These are phyloP conservation scores for Taeniopygia guttata DNA, from an alignment of 2,797 vertebrate species.

Conservation along the genomic window DNA sequence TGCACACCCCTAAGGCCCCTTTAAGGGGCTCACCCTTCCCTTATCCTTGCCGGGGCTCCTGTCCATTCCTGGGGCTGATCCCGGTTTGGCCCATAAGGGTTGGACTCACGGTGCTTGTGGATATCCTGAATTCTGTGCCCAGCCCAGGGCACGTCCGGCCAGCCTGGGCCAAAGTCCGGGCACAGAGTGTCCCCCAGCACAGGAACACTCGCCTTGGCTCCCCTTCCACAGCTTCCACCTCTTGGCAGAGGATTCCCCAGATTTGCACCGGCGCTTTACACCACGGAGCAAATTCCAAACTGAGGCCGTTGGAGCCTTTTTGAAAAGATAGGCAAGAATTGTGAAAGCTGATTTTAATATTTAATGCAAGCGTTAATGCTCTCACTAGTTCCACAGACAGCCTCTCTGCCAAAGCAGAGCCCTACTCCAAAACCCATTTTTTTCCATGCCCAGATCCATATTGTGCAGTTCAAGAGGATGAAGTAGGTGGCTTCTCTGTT, in stretches of 20 bases:
- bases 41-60: background rate
- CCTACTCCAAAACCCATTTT: background rate
- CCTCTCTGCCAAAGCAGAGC: background rate
- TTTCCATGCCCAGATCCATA: background rate
- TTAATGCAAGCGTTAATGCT: background rate
- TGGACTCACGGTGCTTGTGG: background rate
- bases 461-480: background rate
- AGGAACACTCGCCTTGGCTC: background rate
- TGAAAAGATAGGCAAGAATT: background rate
- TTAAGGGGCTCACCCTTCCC: background rate
- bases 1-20: no score
- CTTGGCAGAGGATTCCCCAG: background rate
- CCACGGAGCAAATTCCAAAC: fast-evolving
- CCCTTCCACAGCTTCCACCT: background rate
- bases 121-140: background rate
- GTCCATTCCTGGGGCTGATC: fast-evolving
- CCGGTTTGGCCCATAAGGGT: fast-evolving
- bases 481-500: conserved; percentile 34
- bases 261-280: fast-evolving
- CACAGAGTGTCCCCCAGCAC: background rate
- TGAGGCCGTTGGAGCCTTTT: background rate
- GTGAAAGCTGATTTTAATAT: background rate
- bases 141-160: fast-evolving
- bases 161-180: background rate
- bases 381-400: background rate